Base-by-base conservation (phyloP, 2,113 vertebrate species). In the Neofelis nebulosa region DNA sequence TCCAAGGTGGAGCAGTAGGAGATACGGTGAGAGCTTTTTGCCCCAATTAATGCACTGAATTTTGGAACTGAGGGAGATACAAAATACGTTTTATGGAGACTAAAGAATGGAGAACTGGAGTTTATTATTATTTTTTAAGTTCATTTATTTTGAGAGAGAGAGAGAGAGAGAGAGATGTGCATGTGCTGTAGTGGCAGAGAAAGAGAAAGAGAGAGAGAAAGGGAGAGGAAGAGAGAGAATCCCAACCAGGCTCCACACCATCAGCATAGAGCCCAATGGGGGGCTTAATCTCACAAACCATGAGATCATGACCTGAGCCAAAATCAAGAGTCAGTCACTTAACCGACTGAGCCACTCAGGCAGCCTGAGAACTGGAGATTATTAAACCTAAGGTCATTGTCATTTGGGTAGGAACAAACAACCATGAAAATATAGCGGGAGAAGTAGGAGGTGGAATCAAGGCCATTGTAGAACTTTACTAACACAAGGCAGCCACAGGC, bases 391-490 rank as follows among this genome's bases (percentile, higher is more conserved):
- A 99, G 99, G 99, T 99, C 94, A 99, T 99, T 93, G 99, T 99
- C 94, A 98, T 99, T 94, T 99, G 99, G 99, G 99, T 99, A 86
- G 99, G 99, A 98, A 99, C 99, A 98, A 99, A 99, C 97, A 99
- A 99, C 94, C 99, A 99, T 0, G 98, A 99, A 93, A 99, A 99
- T 98, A 99, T 99, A 3, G 99, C 99, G 8, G 57, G 15, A 7
- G 99, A 99, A 97, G 99, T 99, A 23, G 99, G 99, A 7, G 99
- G 99, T 65, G 99, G 99, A 16, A 99, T 99, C 25, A 98, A 99
- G 97, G 99, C 99, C 31, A 99, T 99, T 19, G 99, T 99, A 87
- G 99, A 98, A 84, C 57, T 99, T 99, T 91, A 99, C 99, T 88
- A 99, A 99, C 93, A 97, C 99, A 63, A 98, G 98, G 96, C 99